A percentile compares a stretch with the other conserved stretches of the same genome.
Conservation (phyloP, 2,888 invertebrate genomes). For the Monopis laevigella region DNA sequence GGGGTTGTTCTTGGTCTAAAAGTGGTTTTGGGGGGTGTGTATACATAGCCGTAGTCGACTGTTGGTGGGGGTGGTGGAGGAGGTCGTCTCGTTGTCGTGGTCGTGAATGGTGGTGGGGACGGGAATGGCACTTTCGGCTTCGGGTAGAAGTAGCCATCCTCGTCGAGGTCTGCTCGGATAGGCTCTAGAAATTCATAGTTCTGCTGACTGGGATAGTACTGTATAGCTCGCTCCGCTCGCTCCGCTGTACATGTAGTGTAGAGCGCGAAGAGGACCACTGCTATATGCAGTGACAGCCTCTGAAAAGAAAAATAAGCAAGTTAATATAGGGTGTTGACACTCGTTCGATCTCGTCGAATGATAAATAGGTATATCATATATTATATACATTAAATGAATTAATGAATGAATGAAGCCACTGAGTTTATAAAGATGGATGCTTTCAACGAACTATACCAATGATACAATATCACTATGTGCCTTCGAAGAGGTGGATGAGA, state of each 20-base stretch:
- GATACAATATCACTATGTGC: too few relatives aligned
- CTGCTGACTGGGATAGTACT: conserved; percentile 36
- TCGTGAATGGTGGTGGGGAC: conserved; percentile 19
- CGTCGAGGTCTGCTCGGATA: conserved; percentile 42
- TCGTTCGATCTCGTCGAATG: too few relatives aligned
- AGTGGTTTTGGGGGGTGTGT: conserved; percentile 1
- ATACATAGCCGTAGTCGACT: conserved; percentile 4
- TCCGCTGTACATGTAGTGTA: conserved; percentile 45
- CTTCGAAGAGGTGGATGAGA: too few relatives aligned
- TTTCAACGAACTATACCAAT: too few relatives aligned
- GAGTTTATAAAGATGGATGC: too few relatives aligned
- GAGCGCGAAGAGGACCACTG: conserved; percentile 51
- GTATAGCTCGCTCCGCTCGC: conserved; percentile 38
- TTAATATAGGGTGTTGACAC: not conserved
- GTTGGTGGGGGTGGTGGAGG: conserved; percentile 15
- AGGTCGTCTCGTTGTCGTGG: conserved; percentile 19
- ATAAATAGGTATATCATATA: too few relatives aligned
- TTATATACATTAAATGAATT: too few relatives aligned
- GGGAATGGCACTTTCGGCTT: conserved; percentile 52
- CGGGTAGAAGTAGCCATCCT: conserved; percentile 59
- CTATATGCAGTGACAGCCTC: conserved; percentile 58
- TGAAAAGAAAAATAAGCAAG: conserved; percentile 28
- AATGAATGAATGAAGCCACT: too few relatives aligned
- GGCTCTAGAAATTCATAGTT: conserved; percentile 48
- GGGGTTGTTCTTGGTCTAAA: conserved; percentile 15